These are phyloP conservation scores for Achatina immaculata DNA, from an alignment of 1,140 invertebrate genomes.

Conservation along the genomic window DNA sequence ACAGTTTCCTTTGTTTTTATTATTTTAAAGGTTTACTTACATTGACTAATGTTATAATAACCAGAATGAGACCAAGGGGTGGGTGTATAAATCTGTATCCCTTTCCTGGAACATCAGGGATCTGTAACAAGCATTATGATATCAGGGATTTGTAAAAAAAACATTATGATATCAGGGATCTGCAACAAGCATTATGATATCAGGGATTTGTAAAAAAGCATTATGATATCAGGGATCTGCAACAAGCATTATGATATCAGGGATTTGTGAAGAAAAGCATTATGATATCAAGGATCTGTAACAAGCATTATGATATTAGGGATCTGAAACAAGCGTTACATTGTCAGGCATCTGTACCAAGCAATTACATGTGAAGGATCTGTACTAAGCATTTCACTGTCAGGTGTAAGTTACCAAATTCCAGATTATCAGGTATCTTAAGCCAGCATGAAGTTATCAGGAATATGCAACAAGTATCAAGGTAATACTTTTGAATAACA, in stretches of 20 bases:
- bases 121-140: slow-evolving; percentile 1
- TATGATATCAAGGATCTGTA: slow-evolving; percentile 47
- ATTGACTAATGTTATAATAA: slow-evolving; percentile 58
- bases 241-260: not conserved
- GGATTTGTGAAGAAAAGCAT: too few relatives aligned
- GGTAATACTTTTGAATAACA: too few relatives aligned
- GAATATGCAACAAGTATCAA: slow-evolving; percentile 30
- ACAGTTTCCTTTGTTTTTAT: too few relatives aligned
- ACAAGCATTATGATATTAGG: not conserved
- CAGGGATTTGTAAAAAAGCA: not conserved
- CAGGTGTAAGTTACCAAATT: too few relatives aligned
- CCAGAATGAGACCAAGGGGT: slow-evolving; percentile 56
- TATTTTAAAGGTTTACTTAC: too few relatives aligned
- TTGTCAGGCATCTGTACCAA: slow-evolving; percentile 45
- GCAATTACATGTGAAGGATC: not conserved
- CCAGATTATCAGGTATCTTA: too few relatives aligned
- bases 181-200: not conserved
- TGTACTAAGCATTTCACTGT: too few relatives aligned
- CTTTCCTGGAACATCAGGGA: slow-evolving; percentile 49
- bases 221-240: slow-evolving; percentile 48
- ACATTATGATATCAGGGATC: slow-evolving; percentile 52
- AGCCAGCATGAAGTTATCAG: too few relatives aligned
- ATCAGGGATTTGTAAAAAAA: not conserved
- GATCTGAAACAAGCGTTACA: too few relatives aligned
- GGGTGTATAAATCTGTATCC: slow-evolving; percentile 57